phyloP scores from a whole-genome alignment of 2,888 invertebrate genomes.

The Anticlea derivata region DNA sequence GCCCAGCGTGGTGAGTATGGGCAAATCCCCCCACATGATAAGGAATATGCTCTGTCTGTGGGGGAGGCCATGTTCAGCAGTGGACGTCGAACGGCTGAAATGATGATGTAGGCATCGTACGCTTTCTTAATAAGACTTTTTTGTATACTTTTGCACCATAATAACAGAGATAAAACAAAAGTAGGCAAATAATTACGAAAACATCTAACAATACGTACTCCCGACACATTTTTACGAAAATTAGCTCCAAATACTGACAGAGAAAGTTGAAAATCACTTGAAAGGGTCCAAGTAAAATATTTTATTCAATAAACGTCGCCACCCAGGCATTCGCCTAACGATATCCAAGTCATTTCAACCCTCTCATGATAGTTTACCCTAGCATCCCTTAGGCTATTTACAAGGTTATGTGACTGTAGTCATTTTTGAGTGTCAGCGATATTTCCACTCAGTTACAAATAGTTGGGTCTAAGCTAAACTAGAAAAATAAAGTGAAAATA shows the following conservation, averaged over 20 bases:
- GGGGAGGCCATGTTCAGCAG: too few relatives aligned
- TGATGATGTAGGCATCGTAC: too few relatives aligned
- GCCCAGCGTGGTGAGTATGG: too few relatives aligned
- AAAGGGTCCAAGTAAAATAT: constrained; percentile 21
- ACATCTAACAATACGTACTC: too few relatives aligned
- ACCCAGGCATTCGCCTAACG: constrained; percentile 11
- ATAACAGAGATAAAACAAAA: too few relatives aligned
- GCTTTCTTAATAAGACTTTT: too few relatives aligned
- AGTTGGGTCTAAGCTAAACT: neutral
- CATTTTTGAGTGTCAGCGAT: constrained; percentile 17
- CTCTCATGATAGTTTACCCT: constrained; percentile 11
- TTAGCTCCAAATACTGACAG: neutral
- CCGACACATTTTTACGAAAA: neutral
- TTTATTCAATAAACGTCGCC: constrained; percentile 23
- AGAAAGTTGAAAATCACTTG: constrained; percentile 7
- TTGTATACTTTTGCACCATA: too few relatives aligned
- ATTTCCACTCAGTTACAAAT: constrained; percentile 13
- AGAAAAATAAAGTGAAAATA: too few relatives aligned
- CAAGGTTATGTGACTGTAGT: constrained; percentile 16
- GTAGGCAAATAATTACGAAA: too few relatives aligned
- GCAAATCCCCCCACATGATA: too few relatives aligned
- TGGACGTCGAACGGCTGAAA: too few relatives aligned
- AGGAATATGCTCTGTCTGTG: too few relatives aligned
- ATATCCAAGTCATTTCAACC: constrained; percentile 22
- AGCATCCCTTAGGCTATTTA: constrained; percentile 23